Conservation (phyloP, 2,888 invertebrate species). For the Endomychus coccineus region DNA sequence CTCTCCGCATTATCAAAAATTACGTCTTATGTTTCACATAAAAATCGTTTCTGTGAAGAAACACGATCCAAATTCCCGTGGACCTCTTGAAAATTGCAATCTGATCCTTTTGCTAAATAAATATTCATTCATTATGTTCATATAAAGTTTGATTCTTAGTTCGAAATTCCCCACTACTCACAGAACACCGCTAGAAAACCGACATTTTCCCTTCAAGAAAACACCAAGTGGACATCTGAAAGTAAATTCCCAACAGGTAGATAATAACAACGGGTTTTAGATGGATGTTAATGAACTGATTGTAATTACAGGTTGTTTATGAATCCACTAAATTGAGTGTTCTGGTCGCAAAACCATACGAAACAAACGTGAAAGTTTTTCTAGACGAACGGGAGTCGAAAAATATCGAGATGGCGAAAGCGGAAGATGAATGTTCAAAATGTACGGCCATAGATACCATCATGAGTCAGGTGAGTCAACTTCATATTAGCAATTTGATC, state of each 20-base stretch:
- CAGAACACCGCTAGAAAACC: conserved; percentile 21
- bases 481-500: not conserved
- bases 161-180: conserved; percentile 24
- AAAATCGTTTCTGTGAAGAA: not conserved
- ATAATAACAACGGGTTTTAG: not conserved
- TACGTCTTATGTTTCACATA: not conserved
- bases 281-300: conserved; percentile 10
- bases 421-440: conserved; percentile 24
- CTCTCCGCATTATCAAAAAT: no score
- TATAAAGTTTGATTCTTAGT: conserved; percentile 14
- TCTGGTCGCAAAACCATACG: conserved; percentile 57
- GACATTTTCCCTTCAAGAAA: conserved; percentile 56
- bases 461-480: conserved; percentile 31
- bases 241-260: conserved; percentile 60
- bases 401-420: conserved; percentile 31
- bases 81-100: not conserved
- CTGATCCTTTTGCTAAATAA: not conserved
- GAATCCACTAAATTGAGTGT: conserved; percentile 63
- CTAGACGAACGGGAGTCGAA: conserved; percentile 39
- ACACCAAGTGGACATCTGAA: conserved; percentile 65
- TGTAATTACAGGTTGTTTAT: conserved; percentile 52
- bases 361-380: conserved; percentile 56
- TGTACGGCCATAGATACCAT: conserved; percentile 35
- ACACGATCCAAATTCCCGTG: not conserved
- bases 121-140: not conserved